Base-by-base conservation (phyloP, 2,797 vertebrate genomes). In the Lepilemur septentrionalis region DNA sequence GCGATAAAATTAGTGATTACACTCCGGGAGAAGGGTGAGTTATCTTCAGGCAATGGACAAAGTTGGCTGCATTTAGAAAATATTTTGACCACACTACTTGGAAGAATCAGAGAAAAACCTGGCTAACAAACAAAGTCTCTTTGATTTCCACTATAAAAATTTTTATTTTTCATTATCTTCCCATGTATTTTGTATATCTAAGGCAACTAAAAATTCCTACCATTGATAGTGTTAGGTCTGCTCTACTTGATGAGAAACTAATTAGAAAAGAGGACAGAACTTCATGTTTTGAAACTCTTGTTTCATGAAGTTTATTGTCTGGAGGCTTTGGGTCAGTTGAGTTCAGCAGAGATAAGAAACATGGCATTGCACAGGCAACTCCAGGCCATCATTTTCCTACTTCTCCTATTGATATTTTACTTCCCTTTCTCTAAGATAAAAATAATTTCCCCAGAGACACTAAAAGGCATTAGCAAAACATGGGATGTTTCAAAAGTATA, bases 141-240 rank as follows among this genome's bases (percentile, higher is more conserved):
- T 83, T 94, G 23, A 81, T 63, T 93, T 84, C n/a, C 69, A 93
- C 23, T 91, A 7, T 84, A 35, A n/a, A 67, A 72, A 23, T 15
- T 35, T 43, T 55, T 86, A 38, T 63, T 88, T 88, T 76, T 57
- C 32, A 41, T 88, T 88, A 18, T 84, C 20, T 81, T 90, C 65
- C 30, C 15, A 50, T 90, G 5, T 32, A 32, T 65, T 78, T 79
- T 82, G 22, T 69, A 30, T 82, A 57, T 79, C 8, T 82, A 70
- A 84, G 78, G 11, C 43, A 57, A 15, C 50, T 86, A 11, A 95
- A 61, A 73, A 35, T 22, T 55, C 30, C n/a, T 57, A 20, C 1
- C 75, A 6, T 35, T 50, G 32, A 57, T 43, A 41, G 3, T 70
- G 35, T 69, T 59, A 6, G 59, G 7, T 80, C 81, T 87, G 23